Evolutionary conservation across 2,113 vertebrate genomes (phyloP).

Genomic region (Jacana jacana): DNA sequence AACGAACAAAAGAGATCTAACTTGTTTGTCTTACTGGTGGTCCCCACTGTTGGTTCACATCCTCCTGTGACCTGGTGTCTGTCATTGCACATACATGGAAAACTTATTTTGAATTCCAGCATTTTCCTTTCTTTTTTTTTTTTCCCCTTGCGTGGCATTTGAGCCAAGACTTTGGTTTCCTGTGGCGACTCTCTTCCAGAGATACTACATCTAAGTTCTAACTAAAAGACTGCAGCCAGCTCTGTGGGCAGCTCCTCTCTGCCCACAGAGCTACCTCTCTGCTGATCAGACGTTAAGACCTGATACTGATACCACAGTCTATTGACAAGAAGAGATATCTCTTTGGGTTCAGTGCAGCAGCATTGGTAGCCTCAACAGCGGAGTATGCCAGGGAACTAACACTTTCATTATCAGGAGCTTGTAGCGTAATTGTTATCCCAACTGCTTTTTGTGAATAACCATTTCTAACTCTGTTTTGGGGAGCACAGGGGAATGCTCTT

Average conservation of each 20-base stretch:
- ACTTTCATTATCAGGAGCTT: not conserved
- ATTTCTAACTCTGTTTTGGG: not conserved
- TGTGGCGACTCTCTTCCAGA: not conserved
- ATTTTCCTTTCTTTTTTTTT: not conserved
- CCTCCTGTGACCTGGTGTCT: not conserved
- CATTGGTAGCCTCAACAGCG: not conserved
- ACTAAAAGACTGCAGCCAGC: not conserved
- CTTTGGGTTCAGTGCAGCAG: not conserved
- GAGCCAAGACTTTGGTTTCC: not conserved
- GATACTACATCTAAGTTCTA: not conserved
- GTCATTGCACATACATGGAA: not conserved
- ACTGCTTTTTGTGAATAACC: not conserved
- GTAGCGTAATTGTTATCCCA: not conserved
- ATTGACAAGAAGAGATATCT: fast-evolving
- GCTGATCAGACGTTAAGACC: not conserved
- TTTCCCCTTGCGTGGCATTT: fast-evolving
- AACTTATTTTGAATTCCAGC: not conserved
- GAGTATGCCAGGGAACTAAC: not conserved
- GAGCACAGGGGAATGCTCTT: not conserved
- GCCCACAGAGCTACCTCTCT: not conserved
- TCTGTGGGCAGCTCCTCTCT: not conserved
- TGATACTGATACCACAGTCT: not conserved
- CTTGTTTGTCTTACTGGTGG: not conserved
- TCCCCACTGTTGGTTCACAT: fast-evolving
- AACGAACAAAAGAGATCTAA: not conserved